Evolutionary conservation across 2,113 vertebrate genomes (phyloP), one percentile per base, ranked within the genome.

Genomic region (Thunnus thynnus): DNA sequence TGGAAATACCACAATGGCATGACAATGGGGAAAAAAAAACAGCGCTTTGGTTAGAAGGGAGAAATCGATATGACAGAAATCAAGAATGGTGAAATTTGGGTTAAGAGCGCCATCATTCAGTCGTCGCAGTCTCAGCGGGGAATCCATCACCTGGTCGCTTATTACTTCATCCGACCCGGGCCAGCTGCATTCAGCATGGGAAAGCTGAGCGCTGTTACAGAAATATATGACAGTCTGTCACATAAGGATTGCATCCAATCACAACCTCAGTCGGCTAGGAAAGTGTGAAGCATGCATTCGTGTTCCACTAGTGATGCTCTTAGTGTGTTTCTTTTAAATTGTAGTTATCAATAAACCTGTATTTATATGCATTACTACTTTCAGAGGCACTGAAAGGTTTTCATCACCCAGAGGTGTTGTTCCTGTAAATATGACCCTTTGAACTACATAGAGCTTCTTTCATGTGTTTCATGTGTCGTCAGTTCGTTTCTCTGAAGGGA

Each of bases 1-100:
- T 83, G 76, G 68, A 68, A 72, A 48, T 22, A 12, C 18, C 51
- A 76, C 64, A 50, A 48, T 11, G 16, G 72, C 22, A 20, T 67
- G 52, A 61, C 25, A 80, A 83, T 13, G 36, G 36, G 18, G 67
- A 6, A 27, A 18, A 67, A 36, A 58, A 47, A 51, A 55, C 52
- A 64, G 44, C 54, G 20, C 60, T 27, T 69, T 46, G 73, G 46
- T 55, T 75, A 14, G 9, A 55, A n/a, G 18, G 12, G 30, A 73
- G 13, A 50, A 22, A 22, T 44, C 36, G 27, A 75, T 25, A 44
- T 3, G 11, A 60, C 27, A 61, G 18, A 56, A 14, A 3, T 10
- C 25, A 18, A 13, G 30, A 1, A 63, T 62, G 2, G 1, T 22
- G 55, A 13, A 13, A 4, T 60, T 79, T 47, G 41, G 50, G 47